Percentiles rank a stretch among this genome's conserved stretches.
phyloP scores from a whole-genome alignment of 2,888 invertebrate genomes.

The Plagodis dolabraria region DNA sequence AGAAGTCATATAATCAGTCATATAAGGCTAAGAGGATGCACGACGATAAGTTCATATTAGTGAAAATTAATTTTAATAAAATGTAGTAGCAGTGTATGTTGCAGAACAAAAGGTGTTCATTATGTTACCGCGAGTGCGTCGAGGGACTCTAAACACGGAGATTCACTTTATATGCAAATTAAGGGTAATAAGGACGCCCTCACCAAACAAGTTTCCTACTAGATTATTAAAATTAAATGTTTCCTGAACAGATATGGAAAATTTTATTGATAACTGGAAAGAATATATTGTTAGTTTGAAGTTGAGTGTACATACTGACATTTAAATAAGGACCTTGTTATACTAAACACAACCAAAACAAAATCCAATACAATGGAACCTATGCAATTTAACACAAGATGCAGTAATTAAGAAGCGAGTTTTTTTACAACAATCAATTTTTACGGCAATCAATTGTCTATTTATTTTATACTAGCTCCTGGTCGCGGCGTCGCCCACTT shows the following conservation, averaged over 20 bases:
- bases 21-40: too few relatives aligned
- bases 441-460: too few relatives aligned
- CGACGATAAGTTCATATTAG: neutral
- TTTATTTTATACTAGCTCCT: too few relatives aligned
- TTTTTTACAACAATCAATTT: too few relatives aligned
- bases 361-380: too few relatives aligned
- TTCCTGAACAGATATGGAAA: neutral
- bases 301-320: neutral
- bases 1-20: too few relatives aligned
- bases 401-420: too few relatives aligned
- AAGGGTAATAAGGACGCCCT: constrained; percentile 42
- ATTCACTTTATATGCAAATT: constrained; percentile 54
- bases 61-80: constrained; percentile 16
- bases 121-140: constrained; percentile 2
- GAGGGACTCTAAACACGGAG: constrained; percentile 37
- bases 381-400: too few relatives aligned
- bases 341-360: too few relatives aligned
- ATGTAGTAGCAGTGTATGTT: neutral
- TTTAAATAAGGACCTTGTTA: neutral
- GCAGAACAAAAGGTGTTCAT: constrained; percentile 9
- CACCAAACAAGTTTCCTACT: neutral
- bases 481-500: too few relatives aligned
- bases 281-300: too few relatives aligned
- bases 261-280: too few relatives aligned
- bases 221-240: neutral